Conservation (phyloP, 1,140 invertebrate species). For the Brachionus paranguensis region DNA sequence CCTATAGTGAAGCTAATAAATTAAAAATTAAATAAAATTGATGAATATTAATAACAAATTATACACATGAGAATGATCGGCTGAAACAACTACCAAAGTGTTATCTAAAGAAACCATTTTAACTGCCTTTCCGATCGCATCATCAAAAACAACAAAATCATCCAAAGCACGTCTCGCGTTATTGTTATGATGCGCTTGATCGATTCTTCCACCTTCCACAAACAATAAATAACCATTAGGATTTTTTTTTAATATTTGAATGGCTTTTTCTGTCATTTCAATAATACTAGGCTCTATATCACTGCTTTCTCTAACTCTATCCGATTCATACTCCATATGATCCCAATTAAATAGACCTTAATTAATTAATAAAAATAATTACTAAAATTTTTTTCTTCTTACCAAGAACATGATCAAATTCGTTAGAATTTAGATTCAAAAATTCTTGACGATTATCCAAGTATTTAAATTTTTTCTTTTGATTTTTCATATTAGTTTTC, state of each 20-base stretch:
- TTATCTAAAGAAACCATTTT: constrained; percentile 52
- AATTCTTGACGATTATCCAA: neutral
- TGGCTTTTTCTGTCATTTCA: constrained; percentile 78
- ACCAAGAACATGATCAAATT: constrained; percentile 23
- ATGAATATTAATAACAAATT: neutral
- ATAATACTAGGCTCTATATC: constrained; percentile 62
- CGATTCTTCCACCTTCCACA: constrained; percentile 78
- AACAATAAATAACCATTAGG: constrained; percentile 78
- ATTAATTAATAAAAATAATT: neutral
- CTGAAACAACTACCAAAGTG: constrained; percentile 80
- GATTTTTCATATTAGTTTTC: constrained; percentile 13
- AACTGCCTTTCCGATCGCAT: constrained; percentile 55
- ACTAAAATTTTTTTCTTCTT: neutral
- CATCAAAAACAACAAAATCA: constrained; percentile 71
- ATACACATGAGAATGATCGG: constrained; percentile 67
- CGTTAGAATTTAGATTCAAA: neutral
- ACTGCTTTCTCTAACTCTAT: constrained; percentile 53
- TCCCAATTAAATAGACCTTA: constrained; percentile 58
- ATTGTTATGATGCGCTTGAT: constrained; percentile 76
- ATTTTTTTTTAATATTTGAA: constrained; percentile 72
- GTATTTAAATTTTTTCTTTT: neutral
- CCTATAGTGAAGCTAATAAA: constrained; percentile 43
- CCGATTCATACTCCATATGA: constrained; percentile 69
- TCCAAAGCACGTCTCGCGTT: constrained; percentile 69
- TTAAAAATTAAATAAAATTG: neutral